phyloP scores from a whole-genome alignment of 2,797 vertebrate genomes.

The Arvicola amphibius region DNA sequence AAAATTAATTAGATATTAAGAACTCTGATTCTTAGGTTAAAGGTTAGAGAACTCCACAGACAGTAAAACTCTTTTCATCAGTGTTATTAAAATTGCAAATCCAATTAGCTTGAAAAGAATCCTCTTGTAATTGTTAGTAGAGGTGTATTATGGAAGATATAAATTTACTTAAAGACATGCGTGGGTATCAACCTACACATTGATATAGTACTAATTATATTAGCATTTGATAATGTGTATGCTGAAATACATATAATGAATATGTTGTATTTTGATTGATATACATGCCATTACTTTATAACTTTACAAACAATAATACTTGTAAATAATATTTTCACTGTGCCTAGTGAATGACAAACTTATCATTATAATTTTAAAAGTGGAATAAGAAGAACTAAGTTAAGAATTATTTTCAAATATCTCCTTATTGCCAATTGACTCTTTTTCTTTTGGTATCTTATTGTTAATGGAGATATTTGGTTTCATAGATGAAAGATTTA shows the following conservation, averaged over 20 bases:
- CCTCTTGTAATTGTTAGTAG: background rate
- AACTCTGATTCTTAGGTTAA: conserved; percentile 37
- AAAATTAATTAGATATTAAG: conserved; percentile 18
- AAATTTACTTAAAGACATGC: background rate
- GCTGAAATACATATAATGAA: background rate
- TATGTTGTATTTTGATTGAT: background rate
- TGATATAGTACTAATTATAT: background rate
- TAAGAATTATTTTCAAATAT: background rate
- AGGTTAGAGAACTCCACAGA: background rate
- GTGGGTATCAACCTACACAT: background rate
- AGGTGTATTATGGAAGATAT: background rate
- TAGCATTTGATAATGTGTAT: background rate
- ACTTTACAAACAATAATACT: background rate
- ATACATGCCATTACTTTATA: background rate
- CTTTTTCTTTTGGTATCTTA: background rate
- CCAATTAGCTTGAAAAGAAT: background rate
- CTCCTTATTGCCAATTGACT: background rate
- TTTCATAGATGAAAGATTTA: conserved; percentile 13
- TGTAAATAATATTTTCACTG: background rate
- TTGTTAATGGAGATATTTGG: background rate
- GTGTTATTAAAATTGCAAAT: background rate
- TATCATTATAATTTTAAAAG: background rate
- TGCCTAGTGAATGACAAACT: background rate
- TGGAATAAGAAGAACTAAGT: background rate
- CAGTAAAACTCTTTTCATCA: background rate